A percentile compares a stretch with the other conserved stretches of the same genome.
Evolutionary conservation across 1,140 invertebrate genomes (phyloP).

Genomic region (Aplysia californica): DNA sequence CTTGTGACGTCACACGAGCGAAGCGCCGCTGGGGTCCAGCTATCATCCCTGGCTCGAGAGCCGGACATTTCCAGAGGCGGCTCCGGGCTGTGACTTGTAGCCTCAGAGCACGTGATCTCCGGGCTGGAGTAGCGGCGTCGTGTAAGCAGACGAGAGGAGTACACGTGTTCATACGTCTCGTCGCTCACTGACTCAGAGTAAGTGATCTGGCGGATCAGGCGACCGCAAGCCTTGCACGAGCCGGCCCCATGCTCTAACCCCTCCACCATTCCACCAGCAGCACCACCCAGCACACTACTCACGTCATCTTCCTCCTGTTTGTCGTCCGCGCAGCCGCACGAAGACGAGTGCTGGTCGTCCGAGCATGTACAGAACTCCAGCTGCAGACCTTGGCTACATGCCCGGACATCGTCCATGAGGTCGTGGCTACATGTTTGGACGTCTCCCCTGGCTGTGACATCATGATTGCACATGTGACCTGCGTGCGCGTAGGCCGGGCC

Average conservation of each 20-base stretch:
- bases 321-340: constrained; percentile 9
- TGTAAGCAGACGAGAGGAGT: constrained; percentile 13
- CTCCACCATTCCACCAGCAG: too few relatives aligned
- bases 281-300: too few relatives aligned
- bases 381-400: background rate
- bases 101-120: constrained; percentile 11
- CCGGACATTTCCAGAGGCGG: background rate
- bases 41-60: too few relatives aligned
- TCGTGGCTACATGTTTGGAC: background rate
- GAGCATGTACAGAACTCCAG: constrained; percentile 24
- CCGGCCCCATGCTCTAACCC: background rate
- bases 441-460: background rate
- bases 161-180: constrained; percentile 28
- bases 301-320: too few relatives aligned
- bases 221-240: constrained; percentile 21
- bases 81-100: background rate
- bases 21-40: too few relatives aligned
- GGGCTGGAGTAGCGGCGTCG: constrained; percentile 9
- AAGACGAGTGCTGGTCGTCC: constrained; percentile 18
- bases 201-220: constrained; percentile 24
- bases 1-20: too few relatives aligned
- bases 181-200: constrained; percentile 25
- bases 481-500: background rate
- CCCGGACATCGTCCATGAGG: background rate
- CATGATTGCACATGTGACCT: background rate